Evolutionary conservation across 2,797 vertebrate species (phyloP), one percentile per base, ranked within the genome.

Genomic region (Malurus splendens): DNA sequence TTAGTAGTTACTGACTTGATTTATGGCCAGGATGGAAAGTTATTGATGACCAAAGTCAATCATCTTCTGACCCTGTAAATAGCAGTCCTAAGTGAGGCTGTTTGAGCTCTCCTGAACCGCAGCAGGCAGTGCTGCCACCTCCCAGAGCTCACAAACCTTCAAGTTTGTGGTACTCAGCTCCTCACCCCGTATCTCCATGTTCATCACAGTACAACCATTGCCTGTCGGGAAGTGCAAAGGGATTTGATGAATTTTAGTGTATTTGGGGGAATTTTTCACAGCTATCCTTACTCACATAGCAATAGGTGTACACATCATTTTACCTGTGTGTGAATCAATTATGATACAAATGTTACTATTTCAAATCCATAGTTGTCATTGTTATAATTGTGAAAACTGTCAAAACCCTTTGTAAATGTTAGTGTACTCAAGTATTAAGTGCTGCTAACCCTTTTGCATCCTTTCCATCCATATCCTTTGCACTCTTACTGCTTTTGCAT

Each of bases 41-140:
- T 57, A 27, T 15, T 70, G 64, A 70, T 82, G 71, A 30, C 45
- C 38, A 41, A n/a, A 62, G 13, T 76, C 51, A 57, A 3, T 70
- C 28, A n/a, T 56, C 38, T 56, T 62, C 23, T 13, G 30, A 56
- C 20, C 15, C 28, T 39, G 4, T 57, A 23, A 82, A 51, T 44
- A 62, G 32, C 30, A 30, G 11, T 51, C 32, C 44, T 27, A 12
- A 27, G 22, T 52, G 38, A 70, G 30, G 20, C 32, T 25, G 24
- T 62, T 14, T 12, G 32, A 44, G 44, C 32, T 64, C 1, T 1
- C 30, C 28, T 8, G 38, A 24, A 25, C 44, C 0, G 0, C 22
- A n/a, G 41, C 54, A 22, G 41, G 18, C 47, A 66, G 33, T 66
- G 47, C 54, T 8, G 4, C 28, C 0, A 0, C 33, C 18, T 70